A percentile compares a stretch with the other conserved stretches of the same genome.
These are phyloP conservation scores for Venustoraphidia nigricollis DNA, from an alignment of 2,888 invertebrate species.

Conservation along the genomic window DNA sequence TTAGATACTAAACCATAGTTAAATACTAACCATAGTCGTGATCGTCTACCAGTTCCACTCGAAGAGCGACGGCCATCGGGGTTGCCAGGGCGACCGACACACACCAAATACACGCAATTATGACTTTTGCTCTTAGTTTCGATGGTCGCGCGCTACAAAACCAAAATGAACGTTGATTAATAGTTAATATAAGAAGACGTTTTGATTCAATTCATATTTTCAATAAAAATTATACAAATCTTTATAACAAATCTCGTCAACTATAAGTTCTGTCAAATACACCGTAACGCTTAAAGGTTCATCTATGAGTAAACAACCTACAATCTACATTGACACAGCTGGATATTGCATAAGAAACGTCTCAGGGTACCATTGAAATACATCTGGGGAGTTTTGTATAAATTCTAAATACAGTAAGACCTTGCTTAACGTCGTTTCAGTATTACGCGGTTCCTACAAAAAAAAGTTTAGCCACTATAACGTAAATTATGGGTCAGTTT, in stretches of 20 bases:
- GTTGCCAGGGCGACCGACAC: slow-evolving; percentile 48
- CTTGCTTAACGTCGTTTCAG: no score
- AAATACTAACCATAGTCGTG: slow-evolving; percentile 10
- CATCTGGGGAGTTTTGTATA: not conserved
- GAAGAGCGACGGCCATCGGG: slow-evolving; percentile 50
- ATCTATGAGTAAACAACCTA: no score
- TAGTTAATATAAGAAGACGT: no score
- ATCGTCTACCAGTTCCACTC: slow-evolving; percentile 30
- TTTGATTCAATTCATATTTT: not conserved
- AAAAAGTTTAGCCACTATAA: no score
- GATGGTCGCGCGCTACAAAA: slow-evolving; percentile 54
- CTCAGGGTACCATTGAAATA: not conserved
- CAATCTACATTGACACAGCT: no score
- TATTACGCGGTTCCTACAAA: no score
- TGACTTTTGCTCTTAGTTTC: slow-evolving; percentile 53
- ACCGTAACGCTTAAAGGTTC: no score
- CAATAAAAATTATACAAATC: no score
- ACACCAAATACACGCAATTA: slow-evolving; percentile 62
- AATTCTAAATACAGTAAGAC: not conserved
- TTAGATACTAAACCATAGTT: slow-evolving; percentile 14
- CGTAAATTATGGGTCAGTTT: no score
- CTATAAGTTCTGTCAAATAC: no score
- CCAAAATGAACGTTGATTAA: slow-evolving; percentile 7
- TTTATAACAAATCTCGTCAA: no score
- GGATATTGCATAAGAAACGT: not conserved